phyloP scores from a whole-genome alignment of 1,140 invertebrate species.

The Bombyx mandarina region DNA sequence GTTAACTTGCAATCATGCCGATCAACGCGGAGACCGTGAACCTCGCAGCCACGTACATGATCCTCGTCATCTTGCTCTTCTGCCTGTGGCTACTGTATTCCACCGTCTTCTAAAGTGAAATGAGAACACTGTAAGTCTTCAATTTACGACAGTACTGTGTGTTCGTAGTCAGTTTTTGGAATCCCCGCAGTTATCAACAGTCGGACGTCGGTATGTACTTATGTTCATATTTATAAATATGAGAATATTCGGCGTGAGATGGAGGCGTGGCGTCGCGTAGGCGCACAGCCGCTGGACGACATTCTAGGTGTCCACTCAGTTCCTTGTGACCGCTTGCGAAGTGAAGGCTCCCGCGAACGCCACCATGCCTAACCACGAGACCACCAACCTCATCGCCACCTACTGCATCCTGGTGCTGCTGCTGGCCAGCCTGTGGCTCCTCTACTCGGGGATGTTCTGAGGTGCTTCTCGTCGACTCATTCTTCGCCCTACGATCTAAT shows the following conservation, averaged over 20 bases:
- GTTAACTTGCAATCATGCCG: slow-evolving; percentile 49
- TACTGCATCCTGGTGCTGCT: slow-evolving; percentile 69
- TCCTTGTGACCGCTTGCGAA: slow-evolving; percentile 48
- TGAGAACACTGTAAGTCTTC: slow-evolving; percentile 27
- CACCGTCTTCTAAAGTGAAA: slow-evolving; percentile 43
- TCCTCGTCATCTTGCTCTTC: slow-evolving; percentile 65
- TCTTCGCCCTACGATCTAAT: not conserved
- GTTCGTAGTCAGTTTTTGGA: slow-evolving; percentile 1
- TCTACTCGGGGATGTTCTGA: slow-evolving; percentile 69
- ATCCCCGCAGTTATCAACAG: slow-evolving; percentile 19
- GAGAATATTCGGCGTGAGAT: slow-evolving; percentile 30
- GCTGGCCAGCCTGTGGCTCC: slow-evolving; percentile 65
- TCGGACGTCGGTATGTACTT: slow-evolving; percentile 31
- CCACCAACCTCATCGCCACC: slow-evolving; percentile 65
- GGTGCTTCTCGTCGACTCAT: slow-evolving; percentile 26
- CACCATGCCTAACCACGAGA: slow-evolving; percentile 67
- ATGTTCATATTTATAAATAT: slow-evolving; percentile 53
- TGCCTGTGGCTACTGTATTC: slow-evolving; percentile 66
- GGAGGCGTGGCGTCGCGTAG: slow-evolving; percentile 41
- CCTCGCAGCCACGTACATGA: slow-evolving; percentile 66
- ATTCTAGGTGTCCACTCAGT: slow-evolving; percentile 35
- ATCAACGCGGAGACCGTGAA: slow-evolving; percentile 69
- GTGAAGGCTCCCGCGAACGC: slow-evolving; percentile 28
- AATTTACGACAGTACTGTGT: not conserved
- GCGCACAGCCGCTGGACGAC: slow-evolving; percentile 23